A percentile compares a stretch with the other conserved stretches of the same genome.
Conservation (phyloP, 2,113 vertebrate genomes). For the Phyllostomus discolor region DNA sequence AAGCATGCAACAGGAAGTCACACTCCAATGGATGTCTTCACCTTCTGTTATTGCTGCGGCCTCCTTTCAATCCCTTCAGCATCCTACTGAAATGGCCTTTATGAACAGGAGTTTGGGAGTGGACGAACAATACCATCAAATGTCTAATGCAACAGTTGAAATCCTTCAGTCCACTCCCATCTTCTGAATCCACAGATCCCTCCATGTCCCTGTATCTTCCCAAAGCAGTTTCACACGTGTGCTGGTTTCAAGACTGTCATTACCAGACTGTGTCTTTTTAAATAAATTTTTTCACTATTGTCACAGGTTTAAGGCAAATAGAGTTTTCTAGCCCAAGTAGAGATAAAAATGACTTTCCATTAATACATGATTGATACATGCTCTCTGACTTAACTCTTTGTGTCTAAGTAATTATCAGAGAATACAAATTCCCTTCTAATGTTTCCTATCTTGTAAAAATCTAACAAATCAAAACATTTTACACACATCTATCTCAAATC, state of each 20-base stretch:
- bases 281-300: background rate
- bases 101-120: constrained; percentile 54
- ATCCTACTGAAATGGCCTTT: constrained; percentile 53
- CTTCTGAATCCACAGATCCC: background rate
- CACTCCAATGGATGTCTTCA: background rate
- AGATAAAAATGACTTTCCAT: background rate
- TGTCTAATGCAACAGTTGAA: constrained; percentile 35
- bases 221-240: background rate
- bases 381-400: constrained; percentile 17
- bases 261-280: background rate
- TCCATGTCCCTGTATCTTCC: background rate
- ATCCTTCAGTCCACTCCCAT: constrained; percentile 6
- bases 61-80: constrained; percentile 43
- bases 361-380: background rate
- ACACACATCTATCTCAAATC: background rate
- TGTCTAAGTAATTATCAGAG: background rate
- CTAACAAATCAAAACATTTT: constrained; percentile 11
- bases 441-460: background rate
- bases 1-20: background rate
- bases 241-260: background rate
- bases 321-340: background rate
- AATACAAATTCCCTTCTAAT: background rate
- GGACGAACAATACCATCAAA: constrained; percentile 57
- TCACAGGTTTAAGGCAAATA: constrained; percentile 18
- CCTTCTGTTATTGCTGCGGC: constrained; percentile 50